Base-by-base conservation (phyloP, 2,888 invertebrate species). In the Euplagia quadripunctaria region DNA sequence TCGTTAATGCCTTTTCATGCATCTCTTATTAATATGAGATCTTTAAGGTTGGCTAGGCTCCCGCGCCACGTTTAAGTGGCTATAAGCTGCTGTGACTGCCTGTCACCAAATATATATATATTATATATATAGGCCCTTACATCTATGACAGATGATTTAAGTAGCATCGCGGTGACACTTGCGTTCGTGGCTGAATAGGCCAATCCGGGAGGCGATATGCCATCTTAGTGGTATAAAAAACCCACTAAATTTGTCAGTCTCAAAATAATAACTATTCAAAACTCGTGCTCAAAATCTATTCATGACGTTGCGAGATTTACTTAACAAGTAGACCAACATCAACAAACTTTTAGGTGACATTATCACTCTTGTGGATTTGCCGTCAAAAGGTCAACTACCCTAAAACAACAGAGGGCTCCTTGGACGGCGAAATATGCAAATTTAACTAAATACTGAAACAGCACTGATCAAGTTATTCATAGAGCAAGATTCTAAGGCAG, bases 361-460 rank as follows among this genome's bases (percentile, higher is more conserved):
- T 74, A 73, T 79, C 79, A 72, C 66, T 70, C 61, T 61, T 64
- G 73, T 71, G 64, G 75, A 73, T 80, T 78, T 75, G 67, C 76
- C 80, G 77, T 86, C 83, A 82, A 80, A 83, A 83, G 83, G 84
- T 84, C 86, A 85, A 82, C 79, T 78, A 80, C 80, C 83, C 86
- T 84, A 82, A 84, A 75, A 81, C 81, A 85, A 86, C 82, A 83
- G 69, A 65, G 76, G 70, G 16, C 64, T 64, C 64, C 75, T 71
- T 68, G 3, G 75, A 58, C 69, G 49, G 55, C 73, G 74, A 70
- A 80, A 79, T 84, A 86, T 86, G 85, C 85, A 81, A 86, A 86
- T 86, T 82, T 79, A 76, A 80, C 84, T 86, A 86, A 86, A 85
- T 86, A 81, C 82, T 79, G 79, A 74, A 78, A 78, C 73, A 68